Evolutionary conservation across 2,888 invertebrate genomes (phyloP).

Genomic region (Dicyrtoma fusca): DNA sequence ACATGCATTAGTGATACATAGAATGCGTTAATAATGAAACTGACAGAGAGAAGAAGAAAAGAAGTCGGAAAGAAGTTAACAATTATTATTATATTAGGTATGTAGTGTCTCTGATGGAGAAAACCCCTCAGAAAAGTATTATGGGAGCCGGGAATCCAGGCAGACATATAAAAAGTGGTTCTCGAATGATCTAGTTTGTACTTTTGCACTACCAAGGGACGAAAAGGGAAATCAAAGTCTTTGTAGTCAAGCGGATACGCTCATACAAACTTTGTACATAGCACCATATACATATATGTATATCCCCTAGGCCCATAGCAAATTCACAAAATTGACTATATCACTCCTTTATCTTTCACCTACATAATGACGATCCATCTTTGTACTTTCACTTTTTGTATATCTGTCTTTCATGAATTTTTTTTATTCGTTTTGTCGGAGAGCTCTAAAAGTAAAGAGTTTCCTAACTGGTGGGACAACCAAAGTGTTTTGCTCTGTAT

Average conservation of each 20-base stretch:
- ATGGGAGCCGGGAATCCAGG: conserved; percentile 27
- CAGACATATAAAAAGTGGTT: conserved; percentile 33
- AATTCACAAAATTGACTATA: too few relatives aligned
- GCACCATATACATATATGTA: not conserved
- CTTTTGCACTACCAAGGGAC: too few relatives aligned
- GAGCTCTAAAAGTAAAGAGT: conserved; percentile 21
- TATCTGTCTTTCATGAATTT: conserved; percentile 54
- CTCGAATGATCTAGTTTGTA: too few relatives aligned
- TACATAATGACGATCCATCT: conserved; percentile 49
- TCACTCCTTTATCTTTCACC: not conserved
- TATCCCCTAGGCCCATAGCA: not conserved
- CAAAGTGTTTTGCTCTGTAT: not conserved
- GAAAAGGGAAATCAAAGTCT: too few relatives aligned
- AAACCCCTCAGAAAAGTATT: not conserved
- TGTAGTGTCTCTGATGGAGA: too few relatives aligned
- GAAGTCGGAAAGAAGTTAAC: too few relatives aligned
- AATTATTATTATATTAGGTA: too few relatives aligned
- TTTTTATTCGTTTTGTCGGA: conserved; percentile 50
- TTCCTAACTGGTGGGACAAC: not conserved
- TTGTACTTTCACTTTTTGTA: conserved; percentile 41
- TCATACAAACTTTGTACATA: conserved; percentile 49
- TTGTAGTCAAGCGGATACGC: conserved; percentile 11
- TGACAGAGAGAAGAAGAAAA: too few relatives aligned
- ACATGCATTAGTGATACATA: too few relatives aligned
- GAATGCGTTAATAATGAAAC: too few relatives aligned